Conservation (phyloP, 2,888 invertebrate genomes). For the Muschampia plurimacula region DNA sequence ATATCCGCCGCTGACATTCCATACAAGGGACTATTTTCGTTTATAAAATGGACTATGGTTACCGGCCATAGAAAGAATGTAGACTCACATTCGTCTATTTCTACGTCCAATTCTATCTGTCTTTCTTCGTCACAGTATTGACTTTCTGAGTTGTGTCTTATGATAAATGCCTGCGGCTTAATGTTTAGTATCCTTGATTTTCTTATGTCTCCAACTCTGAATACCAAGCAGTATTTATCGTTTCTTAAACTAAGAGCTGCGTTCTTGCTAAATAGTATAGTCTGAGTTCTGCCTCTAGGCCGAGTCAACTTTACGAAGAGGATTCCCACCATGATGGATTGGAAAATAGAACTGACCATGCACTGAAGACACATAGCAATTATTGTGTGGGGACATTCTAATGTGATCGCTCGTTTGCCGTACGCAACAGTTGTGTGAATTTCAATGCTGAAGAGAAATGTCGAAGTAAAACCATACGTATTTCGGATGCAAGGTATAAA, state of each 20-base stretch:
- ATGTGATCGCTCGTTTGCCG: conserved; percentile 93
- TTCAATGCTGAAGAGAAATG: conserved; percentile 97
- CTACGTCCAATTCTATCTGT: conserved; percentile 91
- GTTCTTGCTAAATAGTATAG: conserved; percentile 95
- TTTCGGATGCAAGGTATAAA: conserved; percentile 96
- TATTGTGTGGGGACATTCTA: conserved; percentile 97
- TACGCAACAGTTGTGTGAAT: conserved; percentile 98
- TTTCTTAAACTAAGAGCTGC: conserved; percentile 96
- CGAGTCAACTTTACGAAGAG: conserved; percentile 98
- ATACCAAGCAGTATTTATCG: conserved; percentile 93
- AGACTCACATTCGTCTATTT: conserved; percentile 94
- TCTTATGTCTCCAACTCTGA: conserved; percentile 97
- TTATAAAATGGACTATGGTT: conserved; percentile 96
- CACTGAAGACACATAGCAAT: conserved; percentile 98
- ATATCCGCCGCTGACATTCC: conserved; percentile 95
- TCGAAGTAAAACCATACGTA: conserved; percentile 95
- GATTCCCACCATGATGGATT: conserved; percentile 93
- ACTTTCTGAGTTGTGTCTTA: conserved; percentile 92
- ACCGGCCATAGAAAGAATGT: conserved; percentile 99
- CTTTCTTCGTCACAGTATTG: conserved; percentile 90
- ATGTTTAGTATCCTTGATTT: conserved; percentile 98
- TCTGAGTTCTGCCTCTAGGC: conserved; percentile 97
- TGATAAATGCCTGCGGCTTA: conserved; percentile 93
- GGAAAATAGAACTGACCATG: conserved; percentile 95
- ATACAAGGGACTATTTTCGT: conserved; percentile 94